Evolutionary conservation across 1,140 invertebrate species (phyloP).

Genomic region (Idris sp.): DNA sequence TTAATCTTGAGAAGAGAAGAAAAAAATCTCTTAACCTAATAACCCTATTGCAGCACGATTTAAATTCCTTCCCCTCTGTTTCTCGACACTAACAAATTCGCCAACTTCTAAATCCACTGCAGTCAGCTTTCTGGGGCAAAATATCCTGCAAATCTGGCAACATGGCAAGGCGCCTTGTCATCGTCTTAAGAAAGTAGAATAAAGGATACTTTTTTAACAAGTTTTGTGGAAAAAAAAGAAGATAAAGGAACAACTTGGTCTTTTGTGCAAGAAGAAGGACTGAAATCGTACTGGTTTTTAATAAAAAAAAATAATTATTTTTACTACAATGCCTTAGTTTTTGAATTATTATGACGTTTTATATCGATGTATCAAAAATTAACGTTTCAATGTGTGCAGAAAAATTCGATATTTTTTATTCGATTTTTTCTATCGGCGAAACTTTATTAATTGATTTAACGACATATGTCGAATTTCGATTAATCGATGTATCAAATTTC

Average conservation of each 20-base stretch:
- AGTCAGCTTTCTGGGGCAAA: slow-evolving; percentile 14
- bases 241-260: no score
- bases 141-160: slow-evolving; percentile 12
- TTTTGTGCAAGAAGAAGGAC: slow-evolving; percentile 29
- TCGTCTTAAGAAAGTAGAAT: slow-evolving; percentile 42
- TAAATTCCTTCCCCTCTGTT: background rate
- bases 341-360: no score
- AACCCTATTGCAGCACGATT: slow-evolving; percentile 3
- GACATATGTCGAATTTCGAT: no score
- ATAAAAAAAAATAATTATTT: no score
- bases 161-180: slow-evolving; percentile 25
- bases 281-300: no score
- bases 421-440: no score
- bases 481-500: no score
- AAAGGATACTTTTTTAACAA: slow-evolving; percentile 56
- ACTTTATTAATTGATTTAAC: no score
- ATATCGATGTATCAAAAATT: no score
- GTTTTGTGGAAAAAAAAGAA: slow-evolving; percentile 36
- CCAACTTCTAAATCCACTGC: slow-evolving; percentile 27
- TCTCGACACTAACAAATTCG: slow-evolving; percentile 23
- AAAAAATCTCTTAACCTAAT: slow-evolving; percentile 23
- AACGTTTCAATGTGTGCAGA: no score
- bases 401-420: no score
- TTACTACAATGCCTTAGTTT: no score
- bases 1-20: background rate